phyloP scores from a whole-genome alignment of 2,888 invertebrate species.

The Hypomecis punctinalis region DNA sequence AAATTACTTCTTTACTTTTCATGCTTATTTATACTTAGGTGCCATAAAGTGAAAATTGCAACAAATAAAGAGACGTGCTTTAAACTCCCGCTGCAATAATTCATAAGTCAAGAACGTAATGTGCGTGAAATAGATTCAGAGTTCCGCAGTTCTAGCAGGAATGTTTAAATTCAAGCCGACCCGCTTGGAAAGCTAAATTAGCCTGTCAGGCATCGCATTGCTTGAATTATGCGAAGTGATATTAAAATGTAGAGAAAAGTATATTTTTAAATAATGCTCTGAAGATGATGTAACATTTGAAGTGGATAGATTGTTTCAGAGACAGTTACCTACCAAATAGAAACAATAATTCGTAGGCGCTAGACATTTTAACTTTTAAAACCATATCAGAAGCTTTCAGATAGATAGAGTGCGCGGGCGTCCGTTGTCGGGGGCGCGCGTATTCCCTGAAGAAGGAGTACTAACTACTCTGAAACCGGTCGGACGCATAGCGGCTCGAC shows the following conservation, averaged over 20 bases:
- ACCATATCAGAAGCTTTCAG: too few species aligned
- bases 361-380: too few species aligned
- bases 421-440: too few species aligned
- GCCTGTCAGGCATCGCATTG: conserved; percentile 64
- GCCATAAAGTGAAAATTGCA: conserved; percentile 46
- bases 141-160: conserved; percentile 70
- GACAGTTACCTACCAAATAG: too few species aligned
- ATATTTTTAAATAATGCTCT: neutral
- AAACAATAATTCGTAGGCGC: too few species aligned
- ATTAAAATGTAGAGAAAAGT: conserved; percentile 21
- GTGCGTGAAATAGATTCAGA: conserved; percentile 79
- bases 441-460: too few species aligned
- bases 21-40: conserved; percentile 36
- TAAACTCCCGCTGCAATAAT: conserved; percentile 78
- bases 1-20: too few species aligned
- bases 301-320: too few species aligned
- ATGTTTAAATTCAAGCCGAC: conserved; percentile 66
- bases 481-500: too few species aligned
- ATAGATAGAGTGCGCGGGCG: too few species aligned
- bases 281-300: too few species aligned
- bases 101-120: conserved; percentile 76
- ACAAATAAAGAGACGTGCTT: conserved; percentile 75
- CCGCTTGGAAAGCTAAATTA: conserved; percentile 72
- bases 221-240: conserved; percentile 62
- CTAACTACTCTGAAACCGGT: too few species aligned